Evolutionary conservation across 2,113 vertebrate species (phyloP).

Genomic region (Rhinolophus ferrumequinum): DNA sequence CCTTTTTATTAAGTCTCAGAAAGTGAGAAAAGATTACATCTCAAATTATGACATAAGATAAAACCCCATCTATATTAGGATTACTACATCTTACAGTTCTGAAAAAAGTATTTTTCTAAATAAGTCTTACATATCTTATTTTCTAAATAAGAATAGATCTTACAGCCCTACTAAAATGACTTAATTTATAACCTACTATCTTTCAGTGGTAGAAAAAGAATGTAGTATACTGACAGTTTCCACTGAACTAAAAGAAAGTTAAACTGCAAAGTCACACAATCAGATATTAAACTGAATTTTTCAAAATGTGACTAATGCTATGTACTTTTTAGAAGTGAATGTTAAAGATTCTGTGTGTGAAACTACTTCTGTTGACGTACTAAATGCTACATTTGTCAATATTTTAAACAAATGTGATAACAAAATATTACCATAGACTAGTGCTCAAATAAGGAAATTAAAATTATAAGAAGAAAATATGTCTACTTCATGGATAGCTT

Average conservation of each 20-base stretch:
- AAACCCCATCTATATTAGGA: background rate
- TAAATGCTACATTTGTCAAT: slow-evolving; percentile 50
- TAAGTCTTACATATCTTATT: background rate
- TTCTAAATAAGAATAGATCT: background rate
- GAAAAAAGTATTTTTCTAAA: background rate
- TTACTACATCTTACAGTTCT: background rate
- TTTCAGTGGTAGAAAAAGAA: slow-evolving; percentile 32
- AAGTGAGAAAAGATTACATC: background rate
- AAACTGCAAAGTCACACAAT: background rate
- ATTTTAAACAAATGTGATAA: slow-evolving; percentile 66
- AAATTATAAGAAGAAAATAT: slow-evolving; percentile 41
- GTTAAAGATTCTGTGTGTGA: background rate
- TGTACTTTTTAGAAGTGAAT: slow-evolving; percentile 34
- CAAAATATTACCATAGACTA: slow-evolving; percentile 9
- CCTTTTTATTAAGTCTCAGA: background rate
- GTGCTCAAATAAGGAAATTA: background rate
- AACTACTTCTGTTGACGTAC: slow-evolving; percentile 7
- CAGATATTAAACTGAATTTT: background rate
- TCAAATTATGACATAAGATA: slow-evolving; percentile 39
- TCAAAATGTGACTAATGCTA: background rate
- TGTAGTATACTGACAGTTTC: background rate
- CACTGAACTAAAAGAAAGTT: background rate
- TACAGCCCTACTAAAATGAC: background rate
- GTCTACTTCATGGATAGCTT: background rate
- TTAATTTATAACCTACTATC: slow-evolving; percentile 19